These are phyloP conservation scores for Murina feae DNA, from an alignment of 2,113 vertebrate species.

Conservation along the genomic window DNA sequence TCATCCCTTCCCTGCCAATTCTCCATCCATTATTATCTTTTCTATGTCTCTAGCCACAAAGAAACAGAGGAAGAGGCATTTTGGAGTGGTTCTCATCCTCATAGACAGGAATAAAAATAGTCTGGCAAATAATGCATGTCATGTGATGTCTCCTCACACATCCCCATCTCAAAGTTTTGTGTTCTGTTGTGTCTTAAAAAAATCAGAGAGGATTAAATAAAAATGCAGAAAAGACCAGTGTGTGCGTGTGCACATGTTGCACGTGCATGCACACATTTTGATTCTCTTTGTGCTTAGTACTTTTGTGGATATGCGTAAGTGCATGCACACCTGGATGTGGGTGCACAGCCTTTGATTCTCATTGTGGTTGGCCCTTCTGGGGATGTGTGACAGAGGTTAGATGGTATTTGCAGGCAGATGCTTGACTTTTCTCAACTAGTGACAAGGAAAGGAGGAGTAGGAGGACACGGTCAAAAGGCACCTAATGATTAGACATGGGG, in stretches of 20 bases:
- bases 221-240: not conserved
- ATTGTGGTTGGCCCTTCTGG: not conserved
- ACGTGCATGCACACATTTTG: not conserved
- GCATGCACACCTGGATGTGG: too few species aligned
- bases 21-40: not conserved
- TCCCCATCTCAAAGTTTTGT: not conserved
- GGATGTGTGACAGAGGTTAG: not conserved
- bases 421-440: not conserved
- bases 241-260: rapidly evolving
- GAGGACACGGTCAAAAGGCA: not conserved
- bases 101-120: not conserved
- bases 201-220: not conserved
- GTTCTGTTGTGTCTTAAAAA: not conserved
- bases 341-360: not conserved
- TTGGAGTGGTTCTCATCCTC: not conserved
- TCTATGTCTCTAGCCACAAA: not conserved
- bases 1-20: not conserved
- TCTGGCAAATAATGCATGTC: not conserved
- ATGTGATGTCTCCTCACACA: not conserved
- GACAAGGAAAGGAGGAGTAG: not conserved
- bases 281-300: not conserved
- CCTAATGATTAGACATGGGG: not conserved
- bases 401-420: not conserved
- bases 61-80: not conserved
- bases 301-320: not conserved